Evolutionary conservation across 1,140 invertebrate genomes (phyloP).

Genomic region (Ladona fulva): DNA sequence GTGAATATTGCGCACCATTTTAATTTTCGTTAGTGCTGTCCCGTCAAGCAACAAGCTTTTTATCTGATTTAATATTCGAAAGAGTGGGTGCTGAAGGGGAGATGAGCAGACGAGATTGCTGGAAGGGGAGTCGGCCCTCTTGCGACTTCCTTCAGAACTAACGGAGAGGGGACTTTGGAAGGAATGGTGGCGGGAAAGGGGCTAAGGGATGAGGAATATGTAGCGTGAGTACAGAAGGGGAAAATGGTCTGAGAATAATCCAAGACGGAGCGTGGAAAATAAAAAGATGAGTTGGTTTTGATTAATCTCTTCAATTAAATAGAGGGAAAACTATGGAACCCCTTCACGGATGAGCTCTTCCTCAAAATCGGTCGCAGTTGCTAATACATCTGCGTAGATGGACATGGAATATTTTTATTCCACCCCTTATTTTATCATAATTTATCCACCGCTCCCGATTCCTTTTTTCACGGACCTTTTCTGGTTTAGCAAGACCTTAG

Average conservation of each 20-base stretch:
- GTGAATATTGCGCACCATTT: not conserved
- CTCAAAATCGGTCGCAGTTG: too few species aligned
- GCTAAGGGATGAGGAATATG: not conserved
- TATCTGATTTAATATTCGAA: constrained; percentile 8
- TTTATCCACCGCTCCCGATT: too few species aligned
- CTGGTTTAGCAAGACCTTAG: too few species aligned
- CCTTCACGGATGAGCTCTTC: too few species aligned
- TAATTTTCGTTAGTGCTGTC: constrained; percentile 9
- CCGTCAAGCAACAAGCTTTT: constrained; percentile 8
- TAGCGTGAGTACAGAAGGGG: not conserved
- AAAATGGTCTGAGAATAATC: not conserved
- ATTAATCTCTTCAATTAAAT: constrained; percentile 7
- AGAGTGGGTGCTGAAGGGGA: not conserved
- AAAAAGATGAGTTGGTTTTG: not conserved
- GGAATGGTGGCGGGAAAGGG: not conserved
- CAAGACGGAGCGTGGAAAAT: not conserved
- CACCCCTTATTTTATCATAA: too few species aligned
- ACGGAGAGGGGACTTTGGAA: too few species aligned
- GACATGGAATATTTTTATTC: too few species aligned
- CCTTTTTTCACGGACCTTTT: too few species aligned
- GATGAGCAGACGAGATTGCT: not conserved
- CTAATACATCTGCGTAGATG: too few species aligned
- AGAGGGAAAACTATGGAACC: not conserved
- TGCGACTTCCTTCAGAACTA: too few species aligned
- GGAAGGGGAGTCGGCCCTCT: not conserved